Evolutionary conservation across 1,140 invertebrate genomes (phyloP).

Genomic region (Neelides sp.): DNA sequence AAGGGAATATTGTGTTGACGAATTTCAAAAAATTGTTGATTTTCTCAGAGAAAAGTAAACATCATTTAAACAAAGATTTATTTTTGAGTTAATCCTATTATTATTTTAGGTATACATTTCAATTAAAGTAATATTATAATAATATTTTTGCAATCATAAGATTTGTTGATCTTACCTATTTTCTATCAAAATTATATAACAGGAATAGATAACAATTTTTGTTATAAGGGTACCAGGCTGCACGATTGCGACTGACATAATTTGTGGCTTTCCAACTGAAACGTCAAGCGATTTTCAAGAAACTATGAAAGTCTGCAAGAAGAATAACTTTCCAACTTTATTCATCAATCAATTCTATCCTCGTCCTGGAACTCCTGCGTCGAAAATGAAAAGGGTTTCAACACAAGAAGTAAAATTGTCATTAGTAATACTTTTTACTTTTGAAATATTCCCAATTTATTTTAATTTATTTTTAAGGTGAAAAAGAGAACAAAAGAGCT

Average conservation of each 20-base stretch:
- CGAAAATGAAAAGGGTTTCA: constrained; percentile 67
- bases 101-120: no score
- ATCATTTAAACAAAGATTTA: no score
- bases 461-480: constrained; percentile 46
- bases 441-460: background rate
- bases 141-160: no score
- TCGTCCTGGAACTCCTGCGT: constrained; percentile 86
- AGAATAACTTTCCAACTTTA: constrained; percentile 83
- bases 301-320: constrained; percentile 67
- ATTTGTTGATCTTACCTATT: no score
- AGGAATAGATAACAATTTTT: no score
- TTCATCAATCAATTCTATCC: constrained; percentile 99
- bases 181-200: no score
- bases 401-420: constrained; percentile 55
- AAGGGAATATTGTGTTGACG: constrained; percentile 73
- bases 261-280: constrained; percentile 97
- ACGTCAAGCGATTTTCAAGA: constrained; percentile 81
- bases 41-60: constrained; percentile 58
- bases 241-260: constrained; percentile 94
- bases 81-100: no score
- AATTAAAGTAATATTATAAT: no score
- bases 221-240: constrained; percentile 46
- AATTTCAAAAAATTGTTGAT: constrained; percentile 83
- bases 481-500: constrained; percentile 78
- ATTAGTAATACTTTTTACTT: constrained; percentile 1